A percentile compares a stretch with the other conserved stretches of the same genome.
These are phyloP conservation scores for Xenentodon cancila DNA, from an alignment of 2,797 vertebrate genomes.

Conservation along the genomic window DNA sequence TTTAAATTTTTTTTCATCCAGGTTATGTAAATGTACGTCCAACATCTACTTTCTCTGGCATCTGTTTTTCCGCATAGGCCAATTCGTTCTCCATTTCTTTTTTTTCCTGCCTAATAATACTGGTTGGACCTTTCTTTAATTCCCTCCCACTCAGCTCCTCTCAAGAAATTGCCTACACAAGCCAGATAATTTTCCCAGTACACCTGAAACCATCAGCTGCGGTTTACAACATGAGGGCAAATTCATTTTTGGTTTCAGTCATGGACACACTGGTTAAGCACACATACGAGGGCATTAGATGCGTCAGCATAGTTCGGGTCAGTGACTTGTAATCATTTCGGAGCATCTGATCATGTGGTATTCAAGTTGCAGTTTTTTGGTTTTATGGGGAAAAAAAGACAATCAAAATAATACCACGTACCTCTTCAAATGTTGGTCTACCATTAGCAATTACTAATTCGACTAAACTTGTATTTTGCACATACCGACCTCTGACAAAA, in stretches of 20 bases:
- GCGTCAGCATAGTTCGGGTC: slow-evolving; percentile 30
- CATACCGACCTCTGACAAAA: no score
- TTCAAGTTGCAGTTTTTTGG: slow-evolving; percentile 17
- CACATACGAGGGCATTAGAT: slow-evolving; percentile 29
- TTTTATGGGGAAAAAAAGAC: slow-evolving; percentile 11
- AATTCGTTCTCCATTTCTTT: slow-evolving; percentile 4
- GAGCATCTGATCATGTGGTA: slow-evolving; percentile 25
- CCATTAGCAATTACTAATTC: no score
- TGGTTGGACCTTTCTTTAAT: slow-evolving; percentile 84
- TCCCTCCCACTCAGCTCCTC: slow-evolving; percentile 82
- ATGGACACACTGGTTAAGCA: slow-evolving; percentile 21
- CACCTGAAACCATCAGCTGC: slow-evolving; percentile 60
- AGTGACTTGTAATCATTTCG: slow-evolving; percentile 49
- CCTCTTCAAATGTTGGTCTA: no score
- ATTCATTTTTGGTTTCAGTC: slow-evolving; percentile 59
- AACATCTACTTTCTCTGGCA: slow-evolving; percentile 83
- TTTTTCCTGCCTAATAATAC: slow-evolving; percentile 60
- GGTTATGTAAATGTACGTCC: slow-evolving; percentile 90
- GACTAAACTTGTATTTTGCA: no score
- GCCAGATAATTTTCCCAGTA: slow-evolving; percentile 77
- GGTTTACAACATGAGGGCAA: slow-evolving; percentile 41
- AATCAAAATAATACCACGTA: no score
- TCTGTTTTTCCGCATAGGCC: slow-evolving; percentile 82
- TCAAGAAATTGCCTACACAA: slow-evolving; percentile 76
- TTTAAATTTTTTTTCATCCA: slow-evolving; percentile 72